Evolutionary conservation across 2,888 invertebrate genomes (phyloP), one percentile per base, ranked within the genome.

Genomic region (Spisula subtruncata): DNA sequence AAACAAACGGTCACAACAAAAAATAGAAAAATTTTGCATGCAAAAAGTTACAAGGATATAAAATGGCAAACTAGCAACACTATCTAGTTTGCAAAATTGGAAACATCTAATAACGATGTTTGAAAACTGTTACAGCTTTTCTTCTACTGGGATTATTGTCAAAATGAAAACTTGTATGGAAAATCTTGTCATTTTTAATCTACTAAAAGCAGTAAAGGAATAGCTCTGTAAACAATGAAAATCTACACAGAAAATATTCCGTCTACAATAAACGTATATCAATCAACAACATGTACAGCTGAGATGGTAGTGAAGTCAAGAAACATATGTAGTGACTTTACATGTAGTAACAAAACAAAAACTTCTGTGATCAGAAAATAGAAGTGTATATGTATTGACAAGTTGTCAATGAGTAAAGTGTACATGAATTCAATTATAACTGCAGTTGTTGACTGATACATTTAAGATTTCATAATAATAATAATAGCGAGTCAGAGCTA

Each of bases 141-240:
- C 32, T 14, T 12, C 75, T 75, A 75, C 75, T 12, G 35, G 75
- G 18, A 75, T 60, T 25, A 75, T 75, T 12, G 35, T 35, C 14
- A 75, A 32, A 75, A 75, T 35, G 75, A 32, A 35, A 75, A 32
- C 29, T 35, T 75, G 71, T 56, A 85, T 85, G 85, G 85, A 79
- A 85, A 85, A 85, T 85, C 85, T 85, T 85, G 85, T 85, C 85
- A 79, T 29, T 85, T 66, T 83, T 25, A 29, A 81, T 48, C 60
- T 85, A 32, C 14, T 12, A 35, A 56, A 51, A 84, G 75, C 46
- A 56, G 85, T 85, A 80, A 80, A 85, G 85, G 80, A 25, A 79
- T 80, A 85, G 85, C 85, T 85, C 85, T 85, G 85, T 85, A 85
- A 85, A 85, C 85, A 48, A 81, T 51, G 25, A 35, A 66, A 66